Conservation (phyloP, 1,140 invertebrate genomes). For the Melanaphis sacchari region DNA sequence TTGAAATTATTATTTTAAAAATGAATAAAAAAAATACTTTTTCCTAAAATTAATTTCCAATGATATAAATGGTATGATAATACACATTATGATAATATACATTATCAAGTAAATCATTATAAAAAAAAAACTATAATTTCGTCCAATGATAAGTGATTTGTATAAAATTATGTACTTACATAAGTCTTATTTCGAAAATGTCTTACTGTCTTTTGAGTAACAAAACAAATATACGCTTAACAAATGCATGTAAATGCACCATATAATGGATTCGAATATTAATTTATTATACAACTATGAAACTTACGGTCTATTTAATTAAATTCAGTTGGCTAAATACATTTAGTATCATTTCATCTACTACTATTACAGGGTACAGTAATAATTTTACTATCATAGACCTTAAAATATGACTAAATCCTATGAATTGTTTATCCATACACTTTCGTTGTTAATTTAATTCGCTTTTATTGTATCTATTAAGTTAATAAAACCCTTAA, state of each 20-base stretch:
- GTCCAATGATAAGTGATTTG: background rate
- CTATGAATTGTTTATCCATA: background rate
- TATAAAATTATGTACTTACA: no score
- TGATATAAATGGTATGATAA: background rate
- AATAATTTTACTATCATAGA: background rate
- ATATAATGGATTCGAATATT: background rate
- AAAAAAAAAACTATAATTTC: background rate
- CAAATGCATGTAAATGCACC: background rate
- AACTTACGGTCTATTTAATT: background rate
- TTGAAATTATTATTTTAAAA: background rate
- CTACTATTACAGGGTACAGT: background rate
- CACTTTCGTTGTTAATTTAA: background rate
- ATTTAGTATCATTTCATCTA: slow-evolving; percentile 5
- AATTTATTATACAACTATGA: background rate
- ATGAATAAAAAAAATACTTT: background rate
- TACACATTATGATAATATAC: background rate
- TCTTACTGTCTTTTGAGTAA: background rate
- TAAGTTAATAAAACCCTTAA: background rate
- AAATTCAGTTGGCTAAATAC: background rate
- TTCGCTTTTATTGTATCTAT: background rate
- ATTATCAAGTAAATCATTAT: background rate
- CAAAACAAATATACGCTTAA: background rate
- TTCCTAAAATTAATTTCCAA: background rate
- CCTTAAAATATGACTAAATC: background rate
- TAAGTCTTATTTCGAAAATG: no score